Evolutionary conservation across 2,888 invertebrate genomes (phyloP), one percentile per base, ranked within the genome.

Genomic region (Lepidochrysops patricia): DNA sequence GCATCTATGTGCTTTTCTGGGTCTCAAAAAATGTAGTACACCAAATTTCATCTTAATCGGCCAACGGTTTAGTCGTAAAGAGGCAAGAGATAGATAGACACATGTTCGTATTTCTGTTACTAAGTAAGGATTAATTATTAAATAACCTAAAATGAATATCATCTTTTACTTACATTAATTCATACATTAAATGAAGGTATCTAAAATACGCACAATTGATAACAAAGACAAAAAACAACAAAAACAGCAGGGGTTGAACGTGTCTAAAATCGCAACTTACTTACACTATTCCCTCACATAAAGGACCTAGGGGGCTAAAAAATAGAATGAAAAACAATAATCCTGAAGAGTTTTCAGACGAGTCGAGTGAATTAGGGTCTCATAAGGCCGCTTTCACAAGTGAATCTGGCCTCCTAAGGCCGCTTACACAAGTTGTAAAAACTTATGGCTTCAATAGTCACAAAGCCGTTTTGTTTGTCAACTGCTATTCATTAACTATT

Each of bases 321-420:
- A 54, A 19, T 13, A 54, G 32, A 54, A 32, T 13, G 32, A 32
- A 54, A 52, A 54, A 54, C 54, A 54, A 54, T 32, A 54, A 54
- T 54, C 19, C 29, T 29, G 15, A 54, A 54, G 54, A 32, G 29
- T 32, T 54, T 54, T 54, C 32, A 54, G 50, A 26, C 50, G 27
- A 29, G 29, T 32, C 29, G 29, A 19, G 54, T 54, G 54, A 52
- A 52, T 52, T 27, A 52, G 26, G 26, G 29, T 29, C 19, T 29
- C 13, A 12, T 54, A 54, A 54, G 54, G 32, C 29, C 54, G 29
- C 1, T 29, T 29, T 9, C 32, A 54, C 26, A 26, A 3, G 50
- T 50, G 25, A 25, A 25, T 26, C 25, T 12, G 19, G 43, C 23
- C 19, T 43, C 43, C 43, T 43, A 19, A 43, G 43, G 19, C 43